phyloP scores from a whole-genome alignment of 1,140 invertebrate genomes.

The Drosophila ambigua region DNA sequence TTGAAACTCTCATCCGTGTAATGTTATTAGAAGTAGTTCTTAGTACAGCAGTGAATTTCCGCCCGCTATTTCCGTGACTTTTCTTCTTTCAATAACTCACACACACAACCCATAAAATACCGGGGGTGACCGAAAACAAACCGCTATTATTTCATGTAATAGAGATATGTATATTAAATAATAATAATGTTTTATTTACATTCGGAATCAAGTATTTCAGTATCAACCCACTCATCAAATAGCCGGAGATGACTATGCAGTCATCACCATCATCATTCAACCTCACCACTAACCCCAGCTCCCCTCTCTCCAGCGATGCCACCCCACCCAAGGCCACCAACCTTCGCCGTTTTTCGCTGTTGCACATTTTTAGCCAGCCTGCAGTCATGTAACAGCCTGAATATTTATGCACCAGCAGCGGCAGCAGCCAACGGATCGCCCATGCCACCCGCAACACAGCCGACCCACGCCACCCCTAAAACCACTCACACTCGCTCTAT shows the following conservation, averaged over 20 bases:
- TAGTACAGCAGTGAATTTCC: no score
- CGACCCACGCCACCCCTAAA: background rate
- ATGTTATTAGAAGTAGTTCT: no score
- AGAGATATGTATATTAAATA: background rate
- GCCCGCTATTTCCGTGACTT: no score
- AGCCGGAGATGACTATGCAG: conserved; percentile 57
- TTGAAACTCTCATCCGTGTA: no score
- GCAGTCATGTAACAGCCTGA: conserved; percentile 79
- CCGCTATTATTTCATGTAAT: no score
- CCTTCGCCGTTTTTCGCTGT: conserved; percentile 40
- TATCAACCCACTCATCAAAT: conserved; percentile 58
- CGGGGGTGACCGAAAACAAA: no score
- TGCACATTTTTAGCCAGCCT: conserved; percentile 81
- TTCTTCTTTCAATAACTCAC: no score
- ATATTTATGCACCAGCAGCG: conserved; percentile 72
- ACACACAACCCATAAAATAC: no score
- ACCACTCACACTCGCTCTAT: background rate
- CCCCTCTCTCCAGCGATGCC: background rate
- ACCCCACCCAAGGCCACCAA: conserved; percentile 11
- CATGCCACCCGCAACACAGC: conserved; percentile 32
- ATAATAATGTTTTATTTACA: conserved; percentile 1
- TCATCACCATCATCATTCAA: conserved; percentile 56
- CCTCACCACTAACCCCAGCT: conserved; percentile 27
- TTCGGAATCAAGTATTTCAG: background rate
- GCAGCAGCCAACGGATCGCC: conserved; percentile 20